Evolutionary conservation across 2,797 vertebrate genomes (phyloP).

Genomic region (Labeo calbasu): DNA sequence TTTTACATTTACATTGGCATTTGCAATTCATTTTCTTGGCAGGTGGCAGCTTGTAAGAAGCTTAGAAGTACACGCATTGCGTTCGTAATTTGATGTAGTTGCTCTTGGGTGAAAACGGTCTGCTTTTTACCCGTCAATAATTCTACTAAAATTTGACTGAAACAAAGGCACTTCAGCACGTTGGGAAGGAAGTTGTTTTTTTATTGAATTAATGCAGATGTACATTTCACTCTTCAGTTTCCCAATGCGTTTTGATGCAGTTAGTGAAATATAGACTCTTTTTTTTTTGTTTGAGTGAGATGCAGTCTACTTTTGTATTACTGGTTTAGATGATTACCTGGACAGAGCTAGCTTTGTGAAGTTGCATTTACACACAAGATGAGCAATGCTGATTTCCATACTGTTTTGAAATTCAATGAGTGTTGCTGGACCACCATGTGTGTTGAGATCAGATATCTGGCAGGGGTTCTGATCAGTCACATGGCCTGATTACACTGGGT

Average conservation of each 20-base stretch:
- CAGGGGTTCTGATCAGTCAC: constrained; percentile 4
- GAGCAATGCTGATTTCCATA: constrained; percentile 22
- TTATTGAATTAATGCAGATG: neutral
- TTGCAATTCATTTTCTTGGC: constrained; percentile 3
- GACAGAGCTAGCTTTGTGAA: neutral
- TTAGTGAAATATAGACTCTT: neutral
- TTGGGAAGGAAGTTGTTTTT: neutral
- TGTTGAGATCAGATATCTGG: neutral
- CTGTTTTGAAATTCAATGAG: neutral
- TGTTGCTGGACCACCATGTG: neutral
- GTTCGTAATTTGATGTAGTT: constrained; percentile 5
- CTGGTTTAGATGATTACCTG: neutral
- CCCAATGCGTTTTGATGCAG: neutral
- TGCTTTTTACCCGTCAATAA: constrained; percentile 5
- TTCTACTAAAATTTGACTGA: neutral
- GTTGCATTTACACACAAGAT: neutral
- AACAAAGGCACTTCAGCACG: constrained; percentile 16
- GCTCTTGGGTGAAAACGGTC: neutral
- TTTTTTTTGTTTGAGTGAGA: neutral
- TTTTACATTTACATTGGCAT: constrained; percentile 25
- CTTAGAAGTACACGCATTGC: neutral
- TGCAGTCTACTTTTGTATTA: neutral
- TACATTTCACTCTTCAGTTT: neutral
- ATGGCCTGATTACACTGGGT: neutral
- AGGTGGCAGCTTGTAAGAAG: neutral